Evolutionary conservation across 1,140 invertebrate genomes (phyloP).

Genomic region (Ceratina calcarata): DNA sequence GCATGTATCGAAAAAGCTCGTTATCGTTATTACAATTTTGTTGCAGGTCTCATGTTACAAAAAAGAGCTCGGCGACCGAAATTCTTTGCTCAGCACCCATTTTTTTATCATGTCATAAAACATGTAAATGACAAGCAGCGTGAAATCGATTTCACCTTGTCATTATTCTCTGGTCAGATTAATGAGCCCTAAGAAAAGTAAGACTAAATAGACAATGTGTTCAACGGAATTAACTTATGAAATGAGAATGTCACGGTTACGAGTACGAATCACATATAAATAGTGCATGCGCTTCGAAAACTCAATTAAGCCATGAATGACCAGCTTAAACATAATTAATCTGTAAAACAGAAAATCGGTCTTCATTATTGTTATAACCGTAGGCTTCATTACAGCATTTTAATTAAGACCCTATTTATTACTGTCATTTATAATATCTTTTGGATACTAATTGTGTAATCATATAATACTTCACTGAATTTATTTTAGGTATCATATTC

Average conservation of each 20-base stretch:
- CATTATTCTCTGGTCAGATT: conserved; percentile 27
- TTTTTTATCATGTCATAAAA: conserved; percentile 17
- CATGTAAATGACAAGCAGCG: background rate
- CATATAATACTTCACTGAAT: too few relatives aligned
- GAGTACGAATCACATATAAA: too few relatives aligned
- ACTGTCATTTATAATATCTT: too few relatives aligned
- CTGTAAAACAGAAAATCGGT: too few relatives aligned
- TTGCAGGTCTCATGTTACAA: conserved; percentile 25
- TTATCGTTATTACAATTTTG: background rate
- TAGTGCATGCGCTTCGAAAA: too few relatives aligned
- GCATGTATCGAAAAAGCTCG: background rate
- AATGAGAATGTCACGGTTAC: background rate
- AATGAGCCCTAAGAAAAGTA: background rate
- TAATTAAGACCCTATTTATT: too few relatives aligned
- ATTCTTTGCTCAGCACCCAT: conserved; percentile 4
- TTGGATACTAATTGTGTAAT: too few relatives aligned
- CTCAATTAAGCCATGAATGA: too few relatives aligned
- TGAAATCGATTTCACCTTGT: background rate
- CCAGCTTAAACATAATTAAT: too few relatives aligned
- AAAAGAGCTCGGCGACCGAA: background rate
- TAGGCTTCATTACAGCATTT: too few relatives aligned
- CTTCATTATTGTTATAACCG: too few relatives aligned
- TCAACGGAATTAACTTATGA: background rate
- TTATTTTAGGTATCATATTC: too few relatives aligned
- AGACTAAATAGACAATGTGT: background rate